These are phyloP conservation scores for Gephyroberyx darwinii DNA, from an alignment of 2,797 vertebrate species.

Conservation along the genomic window DNA sequence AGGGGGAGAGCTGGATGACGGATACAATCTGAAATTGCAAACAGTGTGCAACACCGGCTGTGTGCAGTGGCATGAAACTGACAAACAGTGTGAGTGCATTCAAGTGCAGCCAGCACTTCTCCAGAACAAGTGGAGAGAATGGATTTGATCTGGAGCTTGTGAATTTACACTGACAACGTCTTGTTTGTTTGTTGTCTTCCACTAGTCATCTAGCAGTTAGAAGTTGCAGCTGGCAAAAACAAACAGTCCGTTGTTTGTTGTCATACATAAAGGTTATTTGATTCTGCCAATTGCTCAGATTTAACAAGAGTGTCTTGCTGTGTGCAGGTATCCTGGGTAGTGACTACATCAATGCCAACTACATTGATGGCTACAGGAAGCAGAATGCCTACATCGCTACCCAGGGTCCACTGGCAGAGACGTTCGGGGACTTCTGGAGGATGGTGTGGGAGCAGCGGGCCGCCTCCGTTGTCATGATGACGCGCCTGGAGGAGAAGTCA, in stretches of 20 bases:
- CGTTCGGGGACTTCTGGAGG: constrained; percentile 97
- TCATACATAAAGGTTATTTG: constrained; percentile 62
- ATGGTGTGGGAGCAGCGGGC: constrained; percentile 99
- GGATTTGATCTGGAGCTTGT: constrained; percentile 71
- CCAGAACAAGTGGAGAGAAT: constrained; percentile 61
- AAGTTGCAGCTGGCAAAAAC: constrained; percentile 44
- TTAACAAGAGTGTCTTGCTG: constrained; percentile 39
- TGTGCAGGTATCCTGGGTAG: constrained; percentile 91
- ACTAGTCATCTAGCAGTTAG: constrained; percentile 54
- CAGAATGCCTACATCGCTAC: constrained; percentile 99
- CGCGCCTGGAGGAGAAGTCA: constrained; percentile 95
- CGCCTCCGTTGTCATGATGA: constrained; percentile 98
- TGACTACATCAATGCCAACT: constrained; percentile 98
- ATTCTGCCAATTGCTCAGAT: constrained; percentile 48
- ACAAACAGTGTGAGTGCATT: constrained; percentile 69
- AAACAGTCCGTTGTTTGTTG: constrained; percentile 54
- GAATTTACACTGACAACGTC: constrained; percentile 62
- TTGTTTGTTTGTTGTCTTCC: constrained; percentile 69
- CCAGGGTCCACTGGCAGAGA: constrained; percentile 93
- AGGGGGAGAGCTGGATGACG: constrained; percentile 37
- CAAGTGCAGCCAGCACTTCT: constrained; percentile 66
- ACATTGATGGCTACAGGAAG: constrained; percentile 96
- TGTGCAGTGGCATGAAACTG: constrained; percentile 72
- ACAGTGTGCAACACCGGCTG: constrained; percentile 52
- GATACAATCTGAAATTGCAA: constrained; percentile 73